Conservation (phyloP, 2,888 invertebrate genomes). For the Merodon equestris region DNA sequence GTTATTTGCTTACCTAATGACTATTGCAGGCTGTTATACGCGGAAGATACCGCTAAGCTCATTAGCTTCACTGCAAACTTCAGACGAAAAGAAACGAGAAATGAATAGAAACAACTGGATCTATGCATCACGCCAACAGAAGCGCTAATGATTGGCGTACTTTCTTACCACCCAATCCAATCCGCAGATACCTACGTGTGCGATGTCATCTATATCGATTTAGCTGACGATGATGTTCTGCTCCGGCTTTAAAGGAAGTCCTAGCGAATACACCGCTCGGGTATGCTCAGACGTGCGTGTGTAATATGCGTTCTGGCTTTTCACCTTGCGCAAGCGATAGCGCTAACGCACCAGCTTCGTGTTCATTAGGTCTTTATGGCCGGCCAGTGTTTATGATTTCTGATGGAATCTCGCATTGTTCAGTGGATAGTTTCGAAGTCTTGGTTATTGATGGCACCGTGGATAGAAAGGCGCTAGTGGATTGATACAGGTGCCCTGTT, state of each 20-base stretch:
- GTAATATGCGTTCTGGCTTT: slow-evolving; percentile 17
- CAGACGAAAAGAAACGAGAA: too few relatives aligned
- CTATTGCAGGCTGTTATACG: slow-evolving; percentile 39
- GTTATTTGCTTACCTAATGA: slow-evolving; percentile 51
- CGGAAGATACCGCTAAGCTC: slow-evolving; percentile 57
- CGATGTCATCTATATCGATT: slow-evolving; percentile 31
- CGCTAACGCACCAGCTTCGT: slow-evolving; percentile 9
- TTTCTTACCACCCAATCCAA: slow-evolving; percentile 13
- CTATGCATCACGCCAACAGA: slow-evolving; percentile 1
- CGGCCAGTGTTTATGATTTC: slow-evolving; percentile 32
- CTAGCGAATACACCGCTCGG: too few relatives aligned
- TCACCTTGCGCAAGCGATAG: slow-evolving; percentile 27
- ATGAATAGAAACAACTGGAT: slow-evolving; percentile 14
- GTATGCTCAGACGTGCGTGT: neutral
- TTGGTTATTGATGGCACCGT: slow-evolving; percentile 6
- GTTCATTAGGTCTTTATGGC: slow-evolving; percentile 27
- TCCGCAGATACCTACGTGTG: neutral
- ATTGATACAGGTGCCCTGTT: too few relatives aligned
- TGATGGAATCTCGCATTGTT: slow-evolving; percentile 60
- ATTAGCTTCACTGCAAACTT: slow-evolving; percentile 36
- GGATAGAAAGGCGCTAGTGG: slow-evolving; percentile 19
- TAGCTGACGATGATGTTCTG: neutral
- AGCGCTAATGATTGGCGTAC: slow-evolving; percentile 9
- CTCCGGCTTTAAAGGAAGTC: slow-evolving; percentile 7
- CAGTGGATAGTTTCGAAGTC: slow-evolving; percentile 43